These are phyloP conservation scores for Oscheius sp. DNA, from an alignment of 2,888 invertebrate genomes.

Conservation along the genomic window DNA sequence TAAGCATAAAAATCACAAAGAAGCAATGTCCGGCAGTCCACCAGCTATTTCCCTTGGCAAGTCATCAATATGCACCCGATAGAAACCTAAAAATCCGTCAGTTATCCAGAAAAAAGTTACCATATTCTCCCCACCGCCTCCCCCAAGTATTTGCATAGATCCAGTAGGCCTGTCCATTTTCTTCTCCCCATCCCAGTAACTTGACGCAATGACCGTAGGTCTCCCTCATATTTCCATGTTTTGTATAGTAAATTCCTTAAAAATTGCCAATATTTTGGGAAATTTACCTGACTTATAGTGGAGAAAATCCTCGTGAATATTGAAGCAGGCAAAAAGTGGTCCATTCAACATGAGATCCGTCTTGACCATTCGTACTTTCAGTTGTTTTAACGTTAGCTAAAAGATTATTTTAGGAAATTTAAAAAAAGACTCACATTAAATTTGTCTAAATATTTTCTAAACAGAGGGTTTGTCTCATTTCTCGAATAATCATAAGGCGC, in stretches of 20 bases:
- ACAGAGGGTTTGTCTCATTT: not conserved
- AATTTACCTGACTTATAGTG: not conserved
- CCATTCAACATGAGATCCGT: not conserved
- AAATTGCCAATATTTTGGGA: not conserved
- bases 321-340: slow-evolving; percentile 1
- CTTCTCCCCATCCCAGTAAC: not conserved
- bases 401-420: not conserved
- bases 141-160: slow-evolving; percentile 12
- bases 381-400: not conserved
- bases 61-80: slow-evolving; percentile 2
- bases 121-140: slow-evolving; percentile 1
- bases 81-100: not conserved
- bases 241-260: slow-evolving; percentile 8
- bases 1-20: too few relatives aligned
- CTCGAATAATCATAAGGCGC: not conserved
- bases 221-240: not conserved
- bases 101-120: too few relatives aligned
- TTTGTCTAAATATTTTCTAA: not conserved
- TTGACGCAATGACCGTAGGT: slow-evolving; percentile 7
- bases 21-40: not conserved
- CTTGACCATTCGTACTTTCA: not conserved
- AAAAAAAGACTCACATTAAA: not conserved
- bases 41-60: slow-evolving; percentile 4
- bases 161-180: not conserved
- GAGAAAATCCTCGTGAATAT: slow-evolving; percentile 12